Percentiles rank a stretch among this genome's conserved stretches.
Evolutionary conservation across 2,888 invertebrate genomes (phyloP).

Genomic region (Amphimallon solstitiale): DNA sequence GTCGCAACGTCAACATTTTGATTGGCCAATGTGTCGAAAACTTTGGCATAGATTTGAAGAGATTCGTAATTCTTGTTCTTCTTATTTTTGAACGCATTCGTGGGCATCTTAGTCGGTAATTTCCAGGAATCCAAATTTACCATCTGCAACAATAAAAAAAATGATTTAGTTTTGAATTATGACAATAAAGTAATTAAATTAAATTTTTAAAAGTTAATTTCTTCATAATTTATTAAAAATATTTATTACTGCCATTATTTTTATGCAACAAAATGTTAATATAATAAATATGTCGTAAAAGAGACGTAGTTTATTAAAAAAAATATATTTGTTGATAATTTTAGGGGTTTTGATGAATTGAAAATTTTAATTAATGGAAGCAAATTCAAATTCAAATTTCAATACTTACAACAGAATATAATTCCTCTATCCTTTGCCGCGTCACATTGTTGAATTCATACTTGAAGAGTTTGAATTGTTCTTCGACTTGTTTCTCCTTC

Average conservation of each 20-base stretch:
- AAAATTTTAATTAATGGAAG: too few relatives aligned
- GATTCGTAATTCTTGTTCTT: constrained; percentile 27
- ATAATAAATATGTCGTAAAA: too few relatives aligned
- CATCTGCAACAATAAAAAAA: constrained; percentile 8
- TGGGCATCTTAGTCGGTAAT: constrained; percentile 2
- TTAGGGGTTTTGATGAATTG: too few relatives aligned
- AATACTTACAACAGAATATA: constrained; percentile 27
- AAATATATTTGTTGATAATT: too few relatives aligned
- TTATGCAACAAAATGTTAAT: too few relatives aligned
- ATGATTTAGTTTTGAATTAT: neutral
- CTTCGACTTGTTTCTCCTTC: constrained; percentile 14
- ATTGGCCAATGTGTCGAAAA: constrained; percentile 16
- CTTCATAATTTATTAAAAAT: too few relatives aligned
- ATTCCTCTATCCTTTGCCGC: neutral
- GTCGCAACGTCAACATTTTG: constrained; percentile 58
- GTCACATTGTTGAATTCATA: constrained; percentile 5
- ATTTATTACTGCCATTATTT: too few relatives aligned
- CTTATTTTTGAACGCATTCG: constrained; percentile 4
- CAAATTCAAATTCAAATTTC: too few relatives aligned
- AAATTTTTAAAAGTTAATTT: neutral
- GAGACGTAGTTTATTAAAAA: too few relatives aligned
- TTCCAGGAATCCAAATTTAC: neutral
- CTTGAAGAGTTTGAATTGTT: constrained; percentile 16
- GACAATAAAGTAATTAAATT: neutral
- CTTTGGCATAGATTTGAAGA: constrained; percentile 19